Evolutionary conservation across 2,888 invertebrate species (phyloP).

Genomic region (Pollenia angustigena): DNA sequence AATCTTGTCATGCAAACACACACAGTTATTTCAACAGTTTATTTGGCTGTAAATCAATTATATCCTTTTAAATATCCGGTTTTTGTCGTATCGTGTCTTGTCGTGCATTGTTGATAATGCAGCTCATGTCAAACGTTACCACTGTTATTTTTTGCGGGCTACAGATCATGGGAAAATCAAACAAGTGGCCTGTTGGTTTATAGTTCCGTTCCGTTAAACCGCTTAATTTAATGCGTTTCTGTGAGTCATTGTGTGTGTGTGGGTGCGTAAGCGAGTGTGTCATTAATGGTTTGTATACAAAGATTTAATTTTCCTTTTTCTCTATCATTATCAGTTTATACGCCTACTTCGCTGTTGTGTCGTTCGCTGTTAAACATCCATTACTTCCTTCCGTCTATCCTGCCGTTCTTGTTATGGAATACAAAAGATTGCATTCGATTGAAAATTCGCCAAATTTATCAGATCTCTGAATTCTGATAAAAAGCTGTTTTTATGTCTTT

Average conservation of each 20-base stretch:
- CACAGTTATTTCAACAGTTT: constrained; percentile 33
- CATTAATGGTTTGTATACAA: constrained; percentile 67
- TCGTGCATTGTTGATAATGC: constrained; percentile 25
- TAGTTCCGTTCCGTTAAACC: constrained; percentile 53
- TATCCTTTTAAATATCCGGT: constrained; percentile 60
- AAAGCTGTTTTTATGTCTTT: constrained; percentile 48
- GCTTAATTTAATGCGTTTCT: constrained; percentile 55
- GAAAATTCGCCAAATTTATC: constrained; percentile 70
- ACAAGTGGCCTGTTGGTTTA: constrained; percentile 55
- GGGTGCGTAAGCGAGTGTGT: constrained; percentile 51
- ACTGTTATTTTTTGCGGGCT: neutral
- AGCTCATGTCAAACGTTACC: constrained; percentile 45
- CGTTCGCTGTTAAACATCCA: constrained; percentile 61
- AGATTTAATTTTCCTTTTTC: constrained; percentile 66
- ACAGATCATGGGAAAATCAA: constrained; percentile 70
- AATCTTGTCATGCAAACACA: constrained; percentile 9
- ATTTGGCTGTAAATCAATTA: constrained; percentile 60
- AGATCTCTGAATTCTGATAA: constrained; percentile 58
- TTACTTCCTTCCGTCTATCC: constrained; percentile 57
- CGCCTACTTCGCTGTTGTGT: constrained; percentile 53
- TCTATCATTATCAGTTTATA: constrained; percentile 60
- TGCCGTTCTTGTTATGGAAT: neutral
- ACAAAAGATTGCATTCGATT: constrained; percentile 51
- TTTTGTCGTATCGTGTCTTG: neutral
- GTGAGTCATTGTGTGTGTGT: neutral